A percentile compares a stretch with the other conserved stretches of the same genome.
These are phyloP conservation scores for Daktulosphaira vitifoliae DNA, from an alignment of 1,140 invertebrate genomes.

Conservation along the genomic window DNA sequence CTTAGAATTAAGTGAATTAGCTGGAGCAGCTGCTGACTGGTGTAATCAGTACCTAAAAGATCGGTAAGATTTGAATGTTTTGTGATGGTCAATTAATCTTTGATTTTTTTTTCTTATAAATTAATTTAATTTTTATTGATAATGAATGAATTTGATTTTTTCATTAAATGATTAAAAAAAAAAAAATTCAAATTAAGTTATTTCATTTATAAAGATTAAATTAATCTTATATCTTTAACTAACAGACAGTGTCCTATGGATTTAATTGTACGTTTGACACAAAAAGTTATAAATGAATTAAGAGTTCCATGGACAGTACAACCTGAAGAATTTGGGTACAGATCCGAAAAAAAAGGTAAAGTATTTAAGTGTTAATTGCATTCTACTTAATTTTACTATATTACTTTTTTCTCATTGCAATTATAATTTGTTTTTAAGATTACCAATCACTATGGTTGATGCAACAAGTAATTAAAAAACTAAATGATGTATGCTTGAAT, in stretches of 20 bases:
- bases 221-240: too few relatives aligned
- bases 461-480: conserved; percentile 59
- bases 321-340: conserved; percentile 53
- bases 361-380: too few relatives aligned
- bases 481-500: conserved; percentile 58
- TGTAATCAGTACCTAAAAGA: conserved; percentile 64
- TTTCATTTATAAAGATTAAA: too few relatives aligned
- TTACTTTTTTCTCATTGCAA: neutral
- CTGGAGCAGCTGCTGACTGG: conserved; percentile 68
- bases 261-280: conserved; percentile 54
- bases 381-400: too few relatives aligned
- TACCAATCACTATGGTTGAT: conserved; percentile 61
- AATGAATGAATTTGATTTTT: too few relatives aligned
- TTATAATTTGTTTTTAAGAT: conserved; percentile 45
- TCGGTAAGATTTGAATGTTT: conserved; percentile 52
- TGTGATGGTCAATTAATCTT: too few relatives aligned
- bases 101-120: too few relatives aligned
- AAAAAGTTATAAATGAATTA: conserved; percentile 57
- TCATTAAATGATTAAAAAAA: too few relatives aligned
- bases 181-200: too few relatives aligned
- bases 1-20: conserved; percentile 57
- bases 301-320: conserved; percentile 52
- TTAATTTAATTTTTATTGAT: too few relatives aligned
- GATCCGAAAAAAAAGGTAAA: conserved; percentile 50
- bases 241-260: conserved; percentile 58